Conservation (phyloP, 2,797 vertebrate genomes). For the Furcifer pardalis region DNA sequence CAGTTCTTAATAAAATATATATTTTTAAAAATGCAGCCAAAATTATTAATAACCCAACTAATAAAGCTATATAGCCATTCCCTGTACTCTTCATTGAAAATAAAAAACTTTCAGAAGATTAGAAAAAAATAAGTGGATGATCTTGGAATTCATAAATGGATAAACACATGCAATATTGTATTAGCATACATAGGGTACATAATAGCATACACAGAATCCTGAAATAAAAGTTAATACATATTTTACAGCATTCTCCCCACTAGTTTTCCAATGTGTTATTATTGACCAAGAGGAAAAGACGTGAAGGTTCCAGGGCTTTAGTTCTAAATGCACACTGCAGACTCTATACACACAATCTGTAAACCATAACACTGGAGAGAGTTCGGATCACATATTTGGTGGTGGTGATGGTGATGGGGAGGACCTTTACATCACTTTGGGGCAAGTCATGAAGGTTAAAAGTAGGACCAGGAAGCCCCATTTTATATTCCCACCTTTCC, state of each 20-base stretch:
- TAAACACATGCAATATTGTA: too few relatives aligned
- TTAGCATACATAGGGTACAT: slow-evolving; percentile 34
- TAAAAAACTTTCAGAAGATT: neutral
- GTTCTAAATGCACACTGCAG: neutral
- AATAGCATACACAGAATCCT: too few relatives aligned
- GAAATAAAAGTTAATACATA: slow-evolving; percentile 58
- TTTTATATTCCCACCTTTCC: neutral
- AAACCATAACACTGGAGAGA: neutral
- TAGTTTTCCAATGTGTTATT: slow-evolving; percentile 67
- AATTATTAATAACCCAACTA: neutral
- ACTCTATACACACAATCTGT: neutral
- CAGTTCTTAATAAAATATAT: neutral
- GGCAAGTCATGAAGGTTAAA: too few relatives aligned
- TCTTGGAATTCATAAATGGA: slow-evolving; percentile 51
- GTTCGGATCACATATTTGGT: neutral
- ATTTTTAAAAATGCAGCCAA: neutral
- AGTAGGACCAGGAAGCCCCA: too few relatives aligned
- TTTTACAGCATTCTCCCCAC: slow-evolving; percentile 49
- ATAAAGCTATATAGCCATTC: neutral
- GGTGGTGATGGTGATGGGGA: too few relatives aligned
- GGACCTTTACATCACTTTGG: too few relatives aligned
- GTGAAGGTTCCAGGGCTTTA: slow-evolving; percentile 23
- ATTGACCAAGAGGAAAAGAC: slow-evolving; percentile 59
- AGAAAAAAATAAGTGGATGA: slow-evolving; percentile 33
- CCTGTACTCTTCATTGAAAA: neutral